Conservation (phyloP, 1,140 invertebrate genomes). For the Ostrea edulis region DNA sequence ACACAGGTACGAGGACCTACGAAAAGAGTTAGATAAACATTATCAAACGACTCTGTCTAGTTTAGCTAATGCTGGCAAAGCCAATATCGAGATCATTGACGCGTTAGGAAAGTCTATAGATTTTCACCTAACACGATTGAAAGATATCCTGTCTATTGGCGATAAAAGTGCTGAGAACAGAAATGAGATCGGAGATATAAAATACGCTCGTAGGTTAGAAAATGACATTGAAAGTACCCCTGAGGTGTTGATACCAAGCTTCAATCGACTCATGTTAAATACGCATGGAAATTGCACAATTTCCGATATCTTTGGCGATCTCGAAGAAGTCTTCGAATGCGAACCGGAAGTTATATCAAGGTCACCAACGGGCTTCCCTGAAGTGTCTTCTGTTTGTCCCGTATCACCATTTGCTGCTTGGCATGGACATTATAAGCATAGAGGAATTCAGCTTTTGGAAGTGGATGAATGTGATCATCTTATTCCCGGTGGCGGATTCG, state of each 20-base stretch:
- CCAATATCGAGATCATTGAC: slow-evolving; percentile 17
- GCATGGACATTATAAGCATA: slow-evolving; percentile 36
- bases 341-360: slow-evolving; percentile 23
- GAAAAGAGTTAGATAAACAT: slow-evolving; percentile 34
- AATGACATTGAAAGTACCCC: slow-evolving; percentile 32
- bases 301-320: slow-evolving; percentile 10
- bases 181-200: slow-evolving; percentile 10
- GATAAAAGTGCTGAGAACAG: background rate
- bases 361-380: slow-evolving; percentile 15
- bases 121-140: slow-evolving; percentile 4
- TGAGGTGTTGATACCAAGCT: slow-evolving; percentile 17
- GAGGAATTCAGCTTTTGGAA: slow-evolving; percentile 28
- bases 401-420: slow-evolving; percentile 30
- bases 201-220: slow-evolving; percentile 10
- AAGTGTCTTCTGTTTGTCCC: slow-evolving; percentile 38
- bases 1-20: slow-evolving; percentile 32
- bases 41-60: slow-evolving; percentile 21
- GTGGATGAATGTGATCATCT: slow-evolving; percentile 32
- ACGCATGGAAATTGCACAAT: slow-evolving; percentile 34
- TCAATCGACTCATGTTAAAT: slow-evolving; percentile 36
- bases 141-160: background rate
- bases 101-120: slow-evolving; percentile 12
- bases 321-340: slow-evolving; percentile 28
- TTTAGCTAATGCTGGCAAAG: slow-evolving; percentile 10
- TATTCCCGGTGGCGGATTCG: background rate